These are phyloP conservation scores for Campoplex capitator DNA, from an alignment of 2,888 invertebrate species.

Conservation along the genomic window DNA sequence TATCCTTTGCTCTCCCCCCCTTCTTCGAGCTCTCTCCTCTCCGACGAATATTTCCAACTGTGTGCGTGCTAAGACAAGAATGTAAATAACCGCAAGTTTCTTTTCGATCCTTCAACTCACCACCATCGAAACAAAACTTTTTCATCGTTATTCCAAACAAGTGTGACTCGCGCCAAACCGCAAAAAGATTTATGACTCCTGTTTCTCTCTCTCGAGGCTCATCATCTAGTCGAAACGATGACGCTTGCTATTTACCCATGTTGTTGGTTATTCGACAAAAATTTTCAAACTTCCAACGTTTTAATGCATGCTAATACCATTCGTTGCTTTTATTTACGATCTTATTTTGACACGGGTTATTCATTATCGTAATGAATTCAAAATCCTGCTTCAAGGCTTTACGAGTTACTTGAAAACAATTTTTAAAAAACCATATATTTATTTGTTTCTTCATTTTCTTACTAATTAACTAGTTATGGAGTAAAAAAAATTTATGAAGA, in stretches of 20 bases:
- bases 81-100: slow-evolving; percentile 5
- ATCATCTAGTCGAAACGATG: not conserved
- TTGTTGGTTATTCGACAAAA: not conserved
- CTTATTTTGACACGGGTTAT: not conserved
- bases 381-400: not conserved
- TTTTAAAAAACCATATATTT: not conserved
- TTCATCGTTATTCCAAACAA: slow-evolving; percentile 76
- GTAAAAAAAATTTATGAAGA: not conserved
- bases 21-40: not conserved
- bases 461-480: not conserved
- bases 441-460: not conserved
- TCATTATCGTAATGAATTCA: not conserved
- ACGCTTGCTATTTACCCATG: not conserved
- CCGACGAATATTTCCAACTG: slow-evolving; percentile 47
- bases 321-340: not conserved
- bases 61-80: not conserved
- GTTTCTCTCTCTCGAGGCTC: slow-evolving; percentile 23
- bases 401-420: not conserved
- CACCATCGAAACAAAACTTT: slow-evolving; percentile 60
- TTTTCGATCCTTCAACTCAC: slow-evolving; percentile 11
- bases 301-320: too few species aligned
- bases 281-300: not conserved
- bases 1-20: not conserved
- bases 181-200: slow-evolving; percentile 76
- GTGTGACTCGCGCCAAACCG: slow-evolving; percentile 77